Evolutionary conservation across 2,797 vertebrate species (phyloP).

Genomic region (Notolabrus celidotus): DNA sequence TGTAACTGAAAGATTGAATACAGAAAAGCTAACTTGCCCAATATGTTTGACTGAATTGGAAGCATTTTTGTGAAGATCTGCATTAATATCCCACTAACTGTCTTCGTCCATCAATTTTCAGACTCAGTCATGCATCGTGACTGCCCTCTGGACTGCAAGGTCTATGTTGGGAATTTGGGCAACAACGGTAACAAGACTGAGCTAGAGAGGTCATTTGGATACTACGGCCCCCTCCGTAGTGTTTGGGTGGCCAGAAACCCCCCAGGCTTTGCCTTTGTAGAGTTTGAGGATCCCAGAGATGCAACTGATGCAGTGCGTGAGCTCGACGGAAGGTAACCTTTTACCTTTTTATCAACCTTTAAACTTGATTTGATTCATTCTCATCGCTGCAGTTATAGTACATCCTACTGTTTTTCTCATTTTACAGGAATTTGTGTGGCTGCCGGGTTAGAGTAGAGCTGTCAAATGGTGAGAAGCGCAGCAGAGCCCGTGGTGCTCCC

Average conservation of each 20-base stretch:
- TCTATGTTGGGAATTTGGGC: slow-evolving; percentile 97
- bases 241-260: slow-evolving; percentile 98
- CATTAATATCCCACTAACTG: accelerated
- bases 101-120: slow-evolving; percentile 38
- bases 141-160: slow-evolving; percentile 98
- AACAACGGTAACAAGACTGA: slow-evolving; percentile 99
- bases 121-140: slow-evolving; percentile 89
- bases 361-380: too few species aligned
- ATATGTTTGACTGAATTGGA: too few species aligned
- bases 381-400: background rate
- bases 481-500: slow-evolving; percentile 93
- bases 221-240: slow-evolving; percentile 96
- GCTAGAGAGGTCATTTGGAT: slow-evolving; percentile 94
- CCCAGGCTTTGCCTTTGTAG: slow-evolving; percentile 97
- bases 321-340: slow-evolving; percentile 93
- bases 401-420: background rate
- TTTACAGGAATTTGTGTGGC: slow-evolving; percentile 91
- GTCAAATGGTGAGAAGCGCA: slow-evolving; percentile 96
- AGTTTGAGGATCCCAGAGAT: slow-evolving; percentile 97
- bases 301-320: slow-evolving; percentile 97
- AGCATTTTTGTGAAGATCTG: too few species aligned
- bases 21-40: too few species aligned
- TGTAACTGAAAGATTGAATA: too few species aligned
- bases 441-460: slow-evolving; percentile 96
- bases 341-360: accelerated